These are phyloP conservation scores for Corvus cornix DNA, from an alignment of 2,113 vertebrate species.

Conservation along the genomic window DNA sequence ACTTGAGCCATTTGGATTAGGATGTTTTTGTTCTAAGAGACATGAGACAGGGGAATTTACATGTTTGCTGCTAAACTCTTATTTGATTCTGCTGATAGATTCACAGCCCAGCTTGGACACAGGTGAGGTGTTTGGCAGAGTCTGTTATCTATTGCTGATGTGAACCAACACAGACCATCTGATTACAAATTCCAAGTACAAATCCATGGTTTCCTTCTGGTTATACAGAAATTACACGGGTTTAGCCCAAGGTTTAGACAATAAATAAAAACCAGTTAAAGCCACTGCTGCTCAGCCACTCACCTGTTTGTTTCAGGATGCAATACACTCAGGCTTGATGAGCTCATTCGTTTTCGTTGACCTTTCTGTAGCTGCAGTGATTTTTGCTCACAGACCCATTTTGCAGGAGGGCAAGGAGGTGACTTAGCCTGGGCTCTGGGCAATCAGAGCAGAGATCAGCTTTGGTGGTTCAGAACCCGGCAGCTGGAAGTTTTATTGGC, in stretches of 20 bases:
- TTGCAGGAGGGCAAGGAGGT: not conserved
- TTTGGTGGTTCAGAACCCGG: not conserved
- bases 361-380: not conserved
- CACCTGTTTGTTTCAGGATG: not conserved
- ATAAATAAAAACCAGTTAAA: not conserved
- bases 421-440: not conserved
- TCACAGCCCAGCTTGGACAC: not conserved
- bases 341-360: not conserved
- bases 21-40: not conserved
- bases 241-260: not conserved
- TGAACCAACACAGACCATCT: not conserved
- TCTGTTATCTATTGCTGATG: not conserved
- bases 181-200: not conserved
- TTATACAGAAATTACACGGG: not conserved
- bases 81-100: not conserved
- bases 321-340: rapidly evolving
- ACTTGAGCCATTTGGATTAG: not conserved
- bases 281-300: not conserved
- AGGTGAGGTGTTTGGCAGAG: not conserved
- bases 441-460: not conserved
- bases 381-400: not conserved
- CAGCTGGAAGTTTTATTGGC: not conserved
- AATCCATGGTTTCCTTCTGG: not conserved
- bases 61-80: not conserved
- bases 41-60: not conserved